Base-by-base conservation (phyloP, 2,113 vertebrate species). In the Eira barbara region DNA sequence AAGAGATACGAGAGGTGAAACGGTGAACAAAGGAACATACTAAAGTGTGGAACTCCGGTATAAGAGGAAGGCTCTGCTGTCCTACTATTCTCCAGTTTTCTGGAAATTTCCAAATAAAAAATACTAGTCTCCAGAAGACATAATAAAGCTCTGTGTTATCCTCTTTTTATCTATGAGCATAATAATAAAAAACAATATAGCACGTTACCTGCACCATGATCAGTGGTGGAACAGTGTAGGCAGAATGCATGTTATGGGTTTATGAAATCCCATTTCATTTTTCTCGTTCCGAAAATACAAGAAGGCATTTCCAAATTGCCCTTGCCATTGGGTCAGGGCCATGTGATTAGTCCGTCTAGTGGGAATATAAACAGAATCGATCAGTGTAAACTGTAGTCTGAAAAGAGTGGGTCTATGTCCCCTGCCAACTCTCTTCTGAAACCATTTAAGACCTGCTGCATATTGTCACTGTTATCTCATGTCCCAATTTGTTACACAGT, bases 201-300 rank as follows among this genome's bases (percentile, higher is more conserved):
- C 25, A 93, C 27, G 27, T n/a, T 45, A 84, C 11, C 69, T 71
- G 31, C 45, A 74, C 39, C 7, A 74, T 27, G 6, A 63, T 65
- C 57, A 76, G 39, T 52, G 52, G 49, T 29, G 36, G 45, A 95
- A 63, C n/a, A 49, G 18, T 82, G 76, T 0, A 45, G 45, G 27
- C 8, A 85, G 74, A 79, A 63, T 34, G 34, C 59, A 14, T 23
- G 11, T 20, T 76, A 55, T 36, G 17, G 18, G 79, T 52, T 88
- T 85, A 90, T 83, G 34, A 94, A 94, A 96, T 87, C 21, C n/a
- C 57, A 67, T 87, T 83, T 88, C 10, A 80, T 63, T 92, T 78
- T 97, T 69, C 73, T 65, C 21, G 57, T 49, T 93, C 63, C 57
- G 42, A 81, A 87, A 83, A 59, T 61, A 67, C 11, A 85, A 80